Evolutionary conservation across 2,113 vertebrate species (phyloP).

Genomic region (Oryzias woworae): DNA sequence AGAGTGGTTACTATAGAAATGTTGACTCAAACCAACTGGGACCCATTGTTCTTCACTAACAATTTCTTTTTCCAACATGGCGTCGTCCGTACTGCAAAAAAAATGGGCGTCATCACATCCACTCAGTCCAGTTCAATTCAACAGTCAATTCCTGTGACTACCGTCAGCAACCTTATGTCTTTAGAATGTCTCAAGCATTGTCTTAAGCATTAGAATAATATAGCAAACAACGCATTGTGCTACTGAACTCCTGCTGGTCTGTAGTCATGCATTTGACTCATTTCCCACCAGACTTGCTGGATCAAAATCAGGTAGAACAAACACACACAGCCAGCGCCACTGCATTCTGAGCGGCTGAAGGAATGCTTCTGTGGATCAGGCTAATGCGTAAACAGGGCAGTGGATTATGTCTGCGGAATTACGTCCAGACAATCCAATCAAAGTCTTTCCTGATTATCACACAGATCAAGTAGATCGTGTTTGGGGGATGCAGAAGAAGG

Average conservation of each 20-base stretch:
- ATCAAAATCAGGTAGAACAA: neutral
- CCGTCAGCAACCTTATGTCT: constrained; percentile 15
- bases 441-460: constrained; percentile 54
- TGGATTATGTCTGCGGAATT: constrained; percentile 70
- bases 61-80: too few species aligned
- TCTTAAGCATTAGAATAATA: constrained; percentile 36
- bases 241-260: neutral
- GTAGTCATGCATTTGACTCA: neutral
- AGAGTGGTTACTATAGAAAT: too few species aligned
- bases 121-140: too few species aligned
- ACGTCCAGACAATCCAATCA: constrained; percentile 71
- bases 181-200: too few species aligned
- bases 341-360: constrained; percentile 19
- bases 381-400: constrained; percentile 57
- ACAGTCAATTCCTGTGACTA: constrained; percentile 36
- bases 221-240: constrained; percentile 34
- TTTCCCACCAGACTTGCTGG: neutral
- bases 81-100: too few species aligned
- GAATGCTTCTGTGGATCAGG: constrained; percentile 36
- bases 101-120: too few species aligned
- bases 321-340: constrained; percentile 2
- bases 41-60: too few species aligned
- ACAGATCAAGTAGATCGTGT: constrained; percentile 63
- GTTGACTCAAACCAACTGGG: too few species aligned
- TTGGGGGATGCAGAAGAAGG: constrained; percentile 45